Evolutionary conservation across 2,797 vertebrate species (phyloP), one percentile per base, ranked within the genome.

Genomic region (Mus spretus): DNA sequence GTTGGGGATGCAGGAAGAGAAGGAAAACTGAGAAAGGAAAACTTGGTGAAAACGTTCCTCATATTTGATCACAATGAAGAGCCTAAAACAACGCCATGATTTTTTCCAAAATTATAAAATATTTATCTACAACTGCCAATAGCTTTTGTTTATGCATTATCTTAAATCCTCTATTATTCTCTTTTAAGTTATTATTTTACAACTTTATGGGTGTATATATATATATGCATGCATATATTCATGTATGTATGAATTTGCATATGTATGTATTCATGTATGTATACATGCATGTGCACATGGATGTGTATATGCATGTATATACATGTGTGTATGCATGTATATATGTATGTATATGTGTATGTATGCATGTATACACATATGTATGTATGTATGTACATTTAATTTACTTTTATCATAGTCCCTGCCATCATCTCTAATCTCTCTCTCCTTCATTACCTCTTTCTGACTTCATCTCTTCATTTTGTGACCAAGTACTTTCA

Each of bases 301-400:
- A 19, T n/a, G 2, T 19, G 0, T 70, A 3, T 1, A n/a, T 70
- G 14, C 6, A n/a, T 8, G 6, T 67, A 17, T n/a, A 1, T 17
- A 3, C 15, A 2, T 67, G 4, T 6, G 2, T 70, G 1, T 6
- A 31, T 65, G 4, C 26, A 3, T 70, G 0, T n/a, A n/a, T 70
- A 1, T 31, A 31, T 65, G 28, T 0, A 31, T 50, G 6, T 17
- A 34, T 7, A n/a, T 70, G 65, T 17, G 13, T 70, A 70, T 70
- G 12, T 65, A 65, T 34, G 65, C 5, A 67, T 67, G 0, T 1
- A 70, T 31, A 10, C 5, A 67, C 31, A 3, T 6, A 67, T 67
- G 14, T 34, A 67, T 67, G 31, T 67, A 10, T 67, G 28, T 67
- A 72, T 72, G 6, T n/a, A 50, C 14, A 20, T 34, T 31, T 34